Percentiles rank a stretch among this genome's conserved stretches.
These are phyloP conservation scores for Lycocerus yunnanus DNA, from an alignment of 2,888 invertebrate genomes.

Conservation along the genomic window DNA sequence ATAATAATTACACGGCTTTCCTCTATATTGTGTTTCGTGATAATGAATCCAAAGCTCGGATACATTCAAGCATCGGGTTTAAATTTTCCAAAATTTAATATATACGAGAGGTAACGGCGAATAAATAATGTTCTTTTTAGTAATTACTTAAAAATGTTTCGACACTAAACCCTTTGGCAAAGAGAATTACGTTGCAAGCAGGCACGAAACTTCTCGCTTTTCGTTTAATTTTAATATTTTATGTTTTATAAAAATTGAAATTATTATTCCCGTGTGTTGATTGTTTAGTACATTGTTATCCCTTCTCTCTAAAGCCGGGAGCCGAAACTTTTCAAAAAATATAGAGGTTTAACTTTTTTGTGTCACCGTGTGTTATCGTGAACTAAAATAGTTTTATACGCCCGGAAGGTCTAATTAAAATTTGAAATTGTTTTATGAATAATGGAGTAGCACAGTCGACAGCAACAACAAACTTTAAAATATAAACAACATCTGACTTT, in stretches of 20 bases:
- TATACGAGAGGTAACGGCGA: too few relatives aligned
- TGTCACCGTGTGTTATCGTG: neutral
- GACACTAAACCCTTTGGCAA: neutral
- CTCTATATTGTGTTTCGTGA: too few relatives aligned
- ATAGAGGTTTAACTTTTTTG: neutral
- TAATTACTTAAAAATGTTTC: neutral
- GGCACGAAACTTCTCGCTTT: neutral
- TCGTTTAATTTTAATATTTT: neutral
- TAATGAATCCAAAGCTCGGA: neutral
- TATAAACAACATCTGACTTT: too few relatives aligned
- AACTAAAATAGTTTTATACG: neutral
- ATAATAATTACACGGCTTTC: neutral
- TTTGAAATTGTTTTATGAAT: neutral
- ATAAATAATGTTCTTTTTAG: too few relatives aligned
- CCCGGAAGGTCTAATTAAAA: neutral
- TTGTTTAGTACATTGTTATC: too few relatives aligned
- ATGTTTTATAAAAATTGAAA: neutral
- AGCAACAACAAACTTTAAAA: neutral
- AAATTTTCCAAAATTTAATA: neutral
- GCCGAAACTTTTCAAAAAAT: neutral
- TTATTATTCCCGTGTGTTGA: too few relatives aligned
- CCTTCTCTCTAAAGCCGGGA: too few relatives aligned
- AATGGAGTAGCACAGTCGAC: neutral
- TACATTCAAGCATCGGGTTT: neutral
- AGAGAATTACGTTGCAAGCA: neutral